Percentiles rank a stretch among this genome's conserved stretches.
Evolutionary conservation across 2,888 invertebrate genomes (phyloP).

Genomic region (Watsonalla cultraria): DNA sequence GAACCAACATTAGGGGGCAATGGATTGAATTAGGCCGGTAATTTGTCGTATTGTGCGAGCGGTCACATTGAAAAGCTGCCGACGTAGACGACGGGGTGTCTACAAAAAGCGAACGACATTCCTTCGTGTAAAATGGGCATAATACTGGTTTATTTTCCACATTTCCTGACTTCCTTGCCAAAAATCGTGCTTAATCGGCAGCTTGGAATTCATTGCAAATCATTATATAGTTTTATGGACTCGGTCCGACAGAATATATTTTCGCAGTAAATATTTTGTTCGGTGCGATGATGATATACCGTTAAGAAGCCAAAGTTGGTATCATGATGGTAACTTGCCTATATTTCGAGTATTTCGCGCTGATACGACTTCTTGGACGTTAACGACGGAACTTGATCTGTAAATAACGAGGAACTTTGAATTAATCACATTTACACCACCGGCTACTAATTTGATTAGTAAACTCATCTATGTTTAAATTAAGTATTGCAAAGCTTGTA

Average conservation of each 20-base stretch:
- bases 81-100: conserved; percentile 5
- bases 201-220: conserved; percentile 2
- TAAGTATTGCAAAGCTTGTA: no score
- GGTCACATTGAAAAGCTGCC: conserved; percentile 30
- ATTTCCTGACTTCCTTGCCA: not conserved
- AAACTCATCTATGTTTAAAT: not conserved
- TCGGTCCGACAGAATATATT: conserved; percentile 21
- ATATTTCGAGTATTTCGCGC: conserved; percentile 29
- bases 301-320: conserved; percentile 34
- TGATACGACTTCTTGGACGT: conserved; percentile 42
- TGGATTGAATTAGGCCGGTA: conserved; percentile 59
- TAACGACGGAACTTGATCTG: conserved; percentile 48
- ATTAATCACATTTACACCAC: not conserved
- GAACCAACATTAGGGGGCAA: conserved; percentile 59
- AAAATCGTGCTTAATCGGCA: not conserved
- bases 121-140: conserved; percentile 3
- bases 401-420: conserved; percentile 35
- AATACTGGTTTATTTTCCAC: not conserved
- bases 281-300: conserved; percentile 39
- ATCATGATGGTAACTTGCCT: conserved; percentile 41
- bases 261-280: conserved; percentile 18
- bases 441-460: not conserved
- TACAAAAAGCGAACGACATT: conserved; percentile 7
- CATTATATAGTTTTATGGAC: conserved; percentile 4
- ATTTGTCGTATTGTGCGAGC: conserved; percentile 48